Evolutionary conservation across 2,797 vertebrate genomes (phyloP).

Genomic region (Siniperca obscura): DNA sequence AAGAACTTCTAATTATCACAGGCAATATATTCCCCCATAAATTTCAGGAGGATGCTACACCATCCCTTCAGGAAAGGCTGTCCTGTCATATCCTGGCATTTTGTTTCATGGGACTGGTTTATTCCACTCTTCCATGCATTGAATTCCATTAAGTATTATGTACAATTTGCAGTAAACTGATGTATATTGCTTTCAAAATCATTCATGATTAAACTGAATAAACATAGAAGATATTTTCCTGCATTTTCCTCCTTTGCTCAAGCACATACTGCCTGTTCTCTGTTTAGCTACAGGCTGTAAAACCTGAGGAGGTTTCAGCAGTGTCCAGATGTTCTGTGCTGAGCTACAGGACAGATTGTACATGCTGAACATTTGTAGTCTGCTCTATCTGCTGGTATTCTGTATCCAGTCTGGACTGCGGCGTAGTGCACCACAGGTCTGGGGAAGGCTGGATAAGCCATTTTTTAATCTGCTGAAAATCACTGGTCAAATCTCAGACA

Average conservation of each 20-base stretch:
- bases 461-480: conserved; percentile 52
- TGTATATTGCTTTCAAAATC: background rate
- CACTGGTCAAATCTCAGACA: conserved; percentile 31
- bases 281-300: conserved; percentile 26
- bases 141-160: background rate
- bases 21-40: background rate
- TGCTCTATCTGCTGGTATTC: conserved; percentile 8
- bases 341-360: conserved; percentile 41
- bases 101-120: background rate
- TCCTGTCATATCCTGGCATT: background rate
- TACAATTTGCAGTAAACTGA: background rate
- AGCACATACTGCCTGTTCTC: background rate
- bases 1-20: background rate
- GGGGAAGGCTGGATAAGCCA: conserved; percentile 23
- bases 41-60: background rate
- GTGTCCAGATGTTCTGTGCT: conserved; percentile 52
- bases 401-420: background rate
- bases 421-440: conserved; percentile 22
- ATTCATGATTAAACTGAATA: background rate
- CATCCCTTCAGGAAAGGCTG: background rate
- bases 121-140: background rate
- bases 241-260: background rate
- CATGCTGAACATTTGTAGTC: conserved; percentile 30
- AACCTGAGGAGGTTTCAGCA: conserved; percentile 46
- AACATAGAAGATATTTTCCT: background rate